Evolutionary conservation across 2,888 invertebrate species (phyloP).

Genomic region (Andrena dorsata): DNA sequence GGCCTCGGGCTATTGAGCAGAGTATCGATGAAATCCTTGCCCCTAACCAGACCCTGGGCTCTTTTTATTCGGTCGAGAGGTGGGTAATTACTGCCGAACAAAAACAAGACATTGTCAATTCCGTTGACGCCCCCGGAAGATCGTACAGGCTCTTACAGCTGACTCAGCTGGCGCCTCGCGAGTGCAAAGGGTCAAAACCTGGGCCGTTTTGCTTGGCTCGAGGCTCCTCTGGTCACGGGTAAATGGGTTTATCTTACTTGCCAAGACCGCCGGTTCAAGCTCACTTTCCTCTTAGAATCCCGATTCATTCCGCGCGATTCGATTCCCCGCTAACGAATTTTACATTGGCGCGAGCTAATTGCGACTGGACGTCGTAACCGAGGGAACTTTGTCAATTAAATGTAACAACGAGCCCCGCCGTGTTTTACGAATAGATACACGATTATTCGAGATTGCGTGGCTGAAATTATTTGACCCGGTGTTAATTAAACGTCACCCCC

Average conservation of each 20-base stretch:
- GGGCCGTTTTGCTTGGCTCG: slow-evolving; percentile 33
- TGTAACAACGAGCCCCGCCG: background rate
- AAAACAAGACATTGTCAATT: slow-evolving; percentile 19
- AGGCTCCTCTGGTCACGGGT: slow-evolving; percentile 31
- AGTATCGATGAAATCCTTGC: background rate
- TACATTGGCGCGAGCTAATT: slow-evolving; percentile 31
- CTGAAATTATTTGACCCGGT: slow-evolving; percentile 1
- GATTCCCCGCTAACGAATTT: slow-evolving; percentile 44
- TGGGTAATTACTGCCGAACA: background rate
- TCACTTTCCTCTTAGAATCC: slow-evolving; percentile 44
- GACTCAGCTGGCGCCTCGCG: slow-evolving; percentile 21
- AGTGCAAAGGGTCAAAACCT: slow-evolving; percentile 25
- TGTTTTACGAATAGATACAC: slow-evolving; percentile 15
- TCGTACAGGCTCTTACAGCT: background rate
- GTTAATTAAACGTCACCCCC: background rate
- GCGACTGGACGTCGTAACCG: slow-evolving; percentile 8
- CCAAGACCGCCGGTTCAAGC: slow-evolving; percentile 30
- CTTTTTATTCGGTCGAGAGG: too few relatives aligned
- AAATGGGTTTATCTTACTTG: slow-evolving; percentile 39
- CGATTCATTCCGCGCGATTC: slow-evolving; percentile 47
- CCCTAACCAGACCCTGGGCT: background rate
- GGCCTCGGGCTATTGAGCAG: background rate
- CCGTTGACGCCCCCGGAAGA: background rate
- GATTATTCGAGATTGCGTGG: background rate
- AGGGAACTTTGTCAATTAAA: slow-evolving; percentile 37